These are phyloP conservation scores for Synanthedon andrenaeformis DNA, from an alignment of 2,888 invertebrate species.

Conservation along the genomic window DNA sequence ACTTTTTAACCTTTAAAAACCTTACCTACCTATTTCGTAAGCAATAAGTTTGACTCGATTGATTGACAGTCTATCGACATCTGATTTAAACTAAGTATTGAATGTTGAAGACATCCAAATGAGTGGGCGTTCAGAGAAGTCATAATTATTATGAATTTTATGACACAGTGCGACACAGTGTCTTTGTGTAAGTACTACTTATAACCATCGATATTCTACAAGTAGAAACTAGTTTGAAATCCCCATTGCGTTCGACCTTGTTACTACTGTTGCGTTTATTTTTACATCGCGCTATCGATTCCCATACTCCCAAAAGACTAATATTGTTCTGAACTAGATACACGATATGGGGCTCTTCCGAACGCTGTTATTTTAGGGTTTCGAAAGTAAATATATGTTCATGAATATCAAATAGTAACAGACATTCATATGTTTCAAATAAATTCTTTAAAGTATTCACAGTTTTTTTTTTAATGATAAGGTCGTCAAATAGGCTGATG, in stretches of 20 bases:
- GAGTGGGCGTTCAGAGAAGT: no score
- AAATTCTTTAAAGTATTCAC: no score
- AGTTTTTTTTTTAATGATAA: no score
- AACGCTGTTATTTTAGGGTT: background rate
- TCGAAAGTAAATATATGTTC: background rate
- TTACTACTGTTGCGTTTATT: slow-evolving; percentile 20
- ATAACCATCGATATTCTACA: background rate
- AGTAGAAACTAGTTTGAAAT: background rate
- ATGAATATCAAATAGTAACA: no score
- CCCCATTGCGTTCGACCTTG: slow-evolving; percentile 14
- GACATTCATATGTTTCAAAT: no score
- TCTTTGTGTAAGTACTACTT: background rate
- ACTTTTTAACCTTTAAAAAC: background rate
- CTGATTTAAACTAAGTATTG: no score
- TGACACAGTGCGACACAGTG: background rate
- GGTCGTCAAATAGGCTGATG: no score
- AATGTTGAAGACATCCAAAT: no score
- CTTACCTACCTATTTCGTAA: no score
- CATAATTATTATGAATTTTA: no score
- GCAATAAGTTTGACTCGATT: no score
- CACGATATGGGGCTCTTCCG: background rate
- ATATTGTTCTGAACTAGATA: background rate
- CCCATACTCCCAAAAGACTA: background rate
- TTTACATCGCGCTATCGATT: slow-evolving; percentile 13
- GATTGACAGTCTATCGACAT: no score